Percentiles rank a stretch among this genome's conserved stretches.
These are phyloP conservation scores for Tenualosa thibaudeaui DNA, from an alignment of 2,797 vertebrate species.

Conservation along the genomic window DNA sequence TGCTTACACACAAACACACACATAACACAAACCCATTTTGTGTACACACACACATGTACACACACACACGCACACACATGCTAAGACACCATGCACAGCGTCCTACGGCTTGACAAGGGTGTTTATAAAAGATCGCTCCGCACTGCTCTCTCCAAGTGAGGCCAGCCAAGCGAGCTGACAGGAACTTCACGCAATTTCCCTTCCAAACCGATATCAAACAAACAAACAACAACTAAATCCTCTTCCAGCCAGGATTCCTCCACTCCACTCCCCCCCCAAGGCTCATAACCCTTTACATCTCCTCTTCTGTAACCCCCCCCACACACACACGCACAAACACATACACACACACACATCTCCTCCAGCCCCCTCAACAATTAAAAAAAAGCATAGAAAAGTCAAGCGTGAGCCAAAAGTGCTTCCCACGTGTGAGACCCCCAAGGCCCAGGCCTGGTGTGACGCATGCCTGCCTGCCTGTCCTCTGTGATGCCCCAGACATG, in stretches of 20 bases:
- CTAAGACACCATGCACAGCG: conserved; percentile 14
- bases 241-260: background rate
- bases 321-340: conserved; percentile 2
- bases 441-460: background rate
- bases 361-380: background rate
- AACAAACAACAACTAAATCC: conserved; percentile 17
- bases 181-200: conserved; percentile 21
- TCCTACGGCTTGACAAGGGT: background rate
- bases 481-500: background rate
- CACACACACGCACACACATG: conserved; percentile 1
- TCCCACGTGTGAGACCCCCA: conserved; percentile 20
- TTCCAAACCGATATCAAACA: conserved; percentile 12
- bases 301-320: background rate
- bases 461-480: conserved; percentile 6
- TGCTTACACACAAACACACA: conserved; percentile 25
- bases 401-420: conserved; percentile 4
- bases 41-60: background rate
- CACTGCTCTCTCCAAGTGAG: background rate
- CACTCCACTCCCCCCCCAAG: background rate
- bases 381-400: conserved; percentile 13
- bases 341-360: background rate
- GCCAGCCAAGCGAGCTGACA: conserved; percentile 22
- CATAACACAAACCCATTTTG: background rate
- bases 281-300: background rate
- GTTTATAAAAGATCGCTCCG: background rate